Base-by-base conservation (phyloP, 2,797 vertebrate genomes). In the Sparidentex hasta region DNA sequence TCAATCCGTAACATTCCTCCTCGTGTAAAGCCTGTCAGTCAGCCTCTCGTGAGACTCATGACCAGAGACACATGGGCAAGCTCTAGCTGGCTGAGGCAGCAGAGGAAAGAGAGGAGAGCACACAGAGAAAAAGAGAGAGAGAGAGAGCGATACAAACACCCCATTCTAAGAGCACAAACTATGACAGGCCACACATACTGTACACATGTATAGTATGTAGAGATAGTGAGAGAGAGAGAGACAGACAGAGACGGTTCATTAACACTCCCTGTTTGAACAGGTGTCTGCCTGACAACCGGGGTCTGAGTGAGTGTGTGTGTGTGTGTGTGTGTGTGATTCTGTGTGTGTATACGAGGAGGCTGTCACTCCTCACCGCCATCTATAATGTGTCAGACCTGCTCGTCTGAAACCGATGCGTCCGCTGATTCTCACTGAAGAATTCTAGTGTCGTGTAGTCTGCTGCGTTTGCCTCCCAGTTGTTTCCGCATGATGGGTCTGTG, bases 191-290 rank as follows among this genome's bases (percentile, higher is more conserved):
- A 84, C 80, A 83, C 74, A 78, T 65, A 65, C 33, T 73, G 78
- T 62, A 72, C 7, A 57, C 25, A 66, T 73, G 56, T 65, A 38
- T 38, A 38, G 33, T 9, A 84, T 59, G 72, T 23, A 82, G 52
- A 82, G 62, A 65, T 59, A 70, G 65, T 61, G 38, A 9, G 62
- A 55, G 64, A 78, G 29, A 25, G 73, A 54, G 64, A 63, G 25
- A 66, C 62, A 4, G 8, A 59, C 64, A 82, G 75, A 75, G 71
- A 87, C 63, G 71, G 84, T 82, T 94, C 91, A 93, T 94, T 94
- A 93, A 90, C 87, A 86, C 86, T 92, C 80, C 61, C 78, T 94
- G 92, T 95, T 95, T 95, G 91, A 94, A 95, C 93, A 95, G 94
- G 92, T 95, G 94, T 88, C 85, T 92, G 87, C 64, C 80, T 88